These are phyloP conservation scores for Eulacestoma nigropectus DNA, from an alignment of 2,113 vertebrate species.

Conservation along the genomic window DNA sequence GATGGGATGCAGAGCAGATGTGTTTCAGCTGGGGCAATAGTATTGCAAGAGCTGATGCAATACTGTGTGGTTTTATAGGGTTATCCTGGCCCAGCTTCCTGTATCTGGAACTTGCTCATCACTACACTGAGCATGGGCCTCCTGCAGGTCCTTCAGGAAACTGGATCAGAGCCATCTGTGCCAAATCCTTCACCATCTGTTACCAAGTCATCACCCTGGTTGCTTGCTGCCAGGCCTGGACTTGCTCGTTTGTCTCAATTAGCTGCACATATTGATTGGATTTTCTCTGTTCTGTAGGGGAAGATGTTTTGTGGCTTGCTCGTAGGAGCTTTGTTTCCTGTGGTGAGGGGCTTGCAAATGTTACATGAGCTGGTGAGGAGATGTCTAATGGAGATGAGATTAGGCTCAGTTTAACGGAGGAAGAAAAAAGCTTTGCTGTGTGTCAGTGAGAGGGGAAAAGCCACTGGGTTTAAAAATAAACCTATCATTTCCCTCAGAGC, in stretches of 20 bases:
- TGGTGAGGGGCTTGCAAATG: background rate
- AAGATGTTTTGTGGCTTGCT: background rate
- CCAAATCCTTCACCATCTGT: background rate
- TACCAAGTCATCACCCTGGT: background rate
- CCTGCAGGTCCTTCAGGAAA: background rate
- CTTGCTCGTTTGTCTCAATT: background rate
- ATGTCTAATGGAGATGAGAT: background rate
- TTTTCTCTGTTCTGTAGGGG: background rate
- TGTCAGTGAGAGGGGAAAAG: background rate
- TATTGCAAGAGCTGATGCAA: background rate
- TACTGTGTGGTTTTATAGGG: background rate
- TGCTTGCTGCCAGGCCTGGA: background rate
- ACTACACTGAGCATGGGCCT: accelerated
- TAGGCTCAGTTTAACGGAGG: background rate
- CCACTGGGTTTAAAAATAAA: background rate
- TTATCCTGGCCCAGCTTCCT: background rate
- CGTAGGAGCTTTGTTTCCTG: background rate
- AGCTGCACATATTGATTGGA: background rate
- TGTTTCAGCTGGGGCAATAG: background rate
- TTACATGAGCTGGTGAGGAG: background rate
- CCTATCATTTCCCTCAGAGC: background rate
- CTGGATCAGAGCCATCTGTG: background rate
- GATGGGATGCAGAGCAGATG: background rate
- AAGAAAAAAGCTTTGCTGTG: background rate
- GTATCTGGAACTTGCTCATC: background rate